Evolutionary conservation across 2,797 vertebrate genomes (phyloP).

Genomic region (Microctenopoma stevenorrisi): DNA sequence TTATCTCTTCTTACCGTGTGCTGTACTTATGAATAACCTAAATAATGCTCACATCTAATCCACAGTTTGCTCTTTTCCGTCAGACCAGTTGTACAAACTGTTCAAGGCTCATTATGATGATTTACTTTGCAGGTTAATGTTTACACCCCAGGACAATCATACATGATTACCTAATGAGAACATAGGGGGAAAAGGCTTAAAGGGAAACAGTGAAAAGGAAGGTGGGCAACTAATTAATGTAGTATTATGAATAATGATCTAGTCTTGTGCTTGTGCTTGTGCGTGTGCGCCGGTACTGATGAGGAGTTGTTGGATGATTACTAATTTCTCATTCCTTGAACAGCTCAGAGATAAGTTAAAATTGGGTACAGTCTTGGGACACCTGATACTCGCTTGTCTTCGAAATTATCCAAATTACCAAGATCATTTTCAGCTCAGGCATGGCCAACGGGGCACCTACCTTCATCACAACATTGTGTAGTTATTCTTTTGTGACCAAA

Average conservation of each 20-base stretch:
- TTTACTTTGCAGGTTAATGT: slow-evolving; percentile 67
- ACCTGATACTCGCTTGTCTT: slow-evolving; percentile 49
- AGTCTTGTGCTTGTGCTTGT: slow-evolving; percentile 24
- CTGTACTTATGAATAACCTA: slow-evolving; percentile 23
- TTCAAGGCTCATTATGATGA: slow-evolving; percentile 51
- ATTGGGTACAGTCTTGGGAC: slow-evolving; percentile 40
- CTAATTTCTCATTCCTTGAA: slow-evolving; percentile 55
- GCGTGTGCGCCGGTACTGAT: slow-evolving; percentile 22
- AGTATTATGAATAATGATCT: slow-evolving; percentile 44
- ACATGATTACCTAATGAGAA: slow-evolving; percentile 58
- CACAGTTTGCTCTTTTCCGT: slow-evolving; percentile 21
- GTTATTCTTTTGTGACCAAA: slow-evolving; percentile 4
- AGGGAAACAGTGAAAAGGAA: slow-evolving; percentile 51
- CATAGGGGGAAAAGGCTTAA: slow-evolving; percentile 29
- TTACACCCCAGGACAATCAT: slow-evolving; percentile 64
- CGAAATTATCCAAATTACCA: slow-evolving; percentile 32
- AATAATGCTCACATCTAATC: slow-evolving; percentile 19
- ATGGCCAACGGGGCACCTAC: not conserved
- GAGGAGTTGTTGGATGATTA: slow-evolving; percentile 45
- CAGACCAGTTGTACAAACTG: slow-evolving; percentile 26
- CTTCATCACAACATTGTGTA: slow-evolving; percentile 14
- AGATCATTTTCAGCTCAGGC: slow-evolving; percentile 11
- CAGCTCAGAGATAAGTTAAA: slow-evolving; percentile 40
- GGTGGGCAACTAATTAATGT: slow-evolving; percentile 69
- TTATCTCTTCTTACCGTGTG: slow-evolving; percentile 26